Evolutionary conservation across 2,888 invertebrate species (phyloP).

Genomic region (Lycophotia porphyrea): DNA sequence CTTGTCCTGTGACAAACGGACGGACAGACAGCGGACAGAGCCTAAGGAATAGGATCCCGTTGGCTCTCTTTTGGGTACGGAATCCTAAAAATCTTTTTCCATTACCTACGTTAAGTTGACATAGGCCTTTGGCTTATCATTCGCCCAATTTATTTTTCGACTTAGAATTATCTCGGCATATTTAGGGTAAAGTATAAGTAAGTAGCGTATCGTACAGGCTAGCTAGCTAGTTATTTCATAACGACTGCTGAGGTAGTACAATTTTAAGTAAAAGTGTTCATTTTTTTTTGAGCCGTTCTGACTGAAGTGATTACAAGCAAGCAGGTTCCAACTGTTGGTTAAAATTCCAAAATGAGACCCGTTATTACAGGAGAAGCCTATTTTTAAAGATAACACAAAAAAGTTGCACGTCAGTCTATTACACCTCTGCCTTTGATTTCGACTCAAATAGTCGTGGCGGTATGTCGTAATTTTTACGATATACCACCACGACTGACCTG

Average conservation of each 20-base stretch:
- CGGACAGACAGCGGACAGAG: background rate
- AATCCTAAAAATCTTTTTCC: conserved; percentile 36
- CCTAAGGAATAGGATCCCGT: background rate
- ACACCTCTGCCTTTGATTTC: background rate
- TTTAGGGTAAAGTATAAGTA: conserved; percentile 6
- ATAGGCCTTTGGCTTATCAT: conserved; percentile 36
- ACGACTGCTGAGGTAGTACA: background rate
- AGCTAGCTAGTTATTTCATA: background rate
- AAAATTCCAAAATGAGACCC: no score
- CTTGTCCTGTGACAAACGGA: background rate
- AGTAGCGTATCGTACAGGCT: background rate
- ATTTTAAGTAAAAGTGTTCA: background rate
- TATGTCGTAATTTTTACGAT: conserved; percentile 14
- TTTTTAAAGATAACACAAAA: background rate
- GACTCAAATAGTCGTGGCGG: background rate
- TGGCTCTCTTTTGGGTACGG: background rate
- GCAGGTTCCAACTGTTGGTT: no score
- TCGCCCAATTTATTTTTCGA: conserved; percentile 37
- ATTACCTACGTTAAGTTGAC: conserved; percentile 40
- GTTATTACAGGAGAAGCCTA: background rate
- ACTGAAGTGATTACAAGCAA: background rate
- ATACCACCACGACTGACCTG: no score
- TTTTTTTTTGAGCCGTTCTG: background rate
- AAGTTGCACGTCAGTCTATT: background rate
- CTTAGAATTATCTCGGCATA: conserved; percentile 28